These are phyloP conservation scores for Drosophila chauvacae DNA, from an alignment of 1,140 invertebrate genomes.

Conservation along the genomic window DNA sequence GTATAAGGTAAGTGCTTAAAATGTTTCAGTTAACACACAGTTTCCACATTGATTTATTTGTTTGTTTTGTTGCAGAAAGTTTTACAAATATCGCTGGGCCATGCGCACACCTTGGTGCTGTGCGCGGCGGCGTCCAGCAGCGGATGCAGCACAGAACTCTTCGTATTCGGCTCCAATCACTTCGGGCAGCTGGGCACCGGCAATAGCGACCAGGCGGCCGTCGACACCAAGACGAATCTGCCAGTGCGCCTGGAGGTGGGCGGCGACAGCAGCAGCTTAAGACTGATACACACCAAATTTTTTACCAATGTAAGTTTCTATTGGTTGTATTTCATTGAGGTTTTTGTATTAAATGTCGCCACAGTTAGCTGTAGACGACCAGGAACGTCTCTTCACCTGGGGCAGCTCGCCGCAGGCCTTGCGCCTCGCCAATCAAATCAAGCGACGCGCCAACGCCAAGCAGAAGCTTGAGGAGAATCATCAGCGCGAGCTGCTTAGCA, in stretches of 20 bases:
- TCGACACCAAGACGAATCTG: conserved; percentile 84
- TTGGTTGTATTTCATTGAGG: background rate
- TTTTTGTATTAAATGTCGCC: background rate
- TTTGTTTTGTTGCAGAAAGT: conserved; percentile 72
- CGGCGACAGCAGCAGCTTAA: conserved; percentile 86
- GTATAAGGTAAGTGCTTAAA: conserved; percentile 78
- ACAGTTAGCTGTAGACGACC: conserved; percentile 89
- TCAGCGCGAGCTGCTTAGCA: conserved; percentile 72
- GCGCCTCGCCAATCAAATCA: conserved; percentile 88
- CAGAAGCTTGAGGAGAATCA: conserved; percentile 85
- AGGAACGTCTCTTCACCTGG: conserved; percentile 90
- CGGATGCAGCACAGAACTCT: conserved; percentile 86
- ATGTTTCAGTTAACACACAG: background rate
- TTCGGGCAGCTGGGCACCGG: conserved; percentile 92
- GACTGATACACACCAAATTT: conserved; percentile 90
- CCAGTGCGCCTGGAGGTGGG: conserved; percentile 86
- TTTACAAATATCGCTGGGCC: conserved; percentile 88
- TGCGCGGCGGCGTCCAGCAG: conserved; percentile 55
- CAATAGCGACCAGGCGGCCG: conserved; percentile 65
- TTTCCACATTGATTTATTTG: background rate
- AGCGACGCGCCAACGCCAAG: conserved; percentile 86
- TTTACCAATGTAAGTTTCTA: conserved; percentile 91
- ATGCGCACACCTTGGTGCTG: conserved; percentile 90
- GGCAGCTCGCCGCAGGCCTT: conserved; percentile 92
- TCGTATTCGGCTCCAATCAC: conserved; percentile 91